Conservation (phyloP, 2,888 invertebrate species). For the Epistrophe grossulariae region DNA sequence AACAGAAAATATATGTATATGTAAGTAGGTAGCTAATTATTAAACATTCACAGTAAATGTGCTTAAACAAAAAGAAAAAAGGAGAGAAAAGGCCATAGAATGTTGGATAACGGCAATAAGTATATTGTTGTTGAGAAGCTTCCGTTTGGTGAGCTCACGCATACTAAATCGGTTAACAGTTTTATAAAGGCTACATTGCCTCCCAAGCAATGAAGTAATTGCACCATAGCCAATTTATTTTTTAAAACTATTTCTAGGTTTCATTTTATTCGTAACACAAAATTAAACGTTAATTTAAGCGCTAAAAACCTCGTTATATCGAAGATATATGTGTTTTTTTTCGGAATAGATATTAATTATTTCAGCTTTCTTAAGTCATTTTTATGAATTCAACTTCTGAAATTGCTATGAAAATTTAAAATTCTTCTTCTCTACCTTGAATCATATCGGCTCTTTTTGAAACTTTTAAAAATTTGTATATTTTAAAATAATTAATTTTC, state of each 20-base stretch:
- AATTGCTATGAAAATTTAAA: too few relatives aligned
- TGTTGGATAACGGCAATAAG: background rate
- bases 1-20: constrained; percentile 8
- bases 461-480: too few relatives aligned
- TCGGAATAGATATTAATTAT: too few relatives aligned
- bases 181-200: background rate
- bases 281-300: too few relatives aligned
- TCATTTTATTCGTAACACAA: too few relatives aligned
- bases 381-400: too few relatives aligned
- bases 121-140: background rate
- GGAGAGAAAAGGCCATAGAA: background rate
- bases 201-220: background rate
- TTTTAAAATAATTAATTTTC: too few relatives aligned
- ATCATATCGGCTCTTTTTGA: too few relatives aligned
- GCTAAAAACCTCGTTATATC: too few relatives aligned
- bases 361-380: too few relatives aligned
- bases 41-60: constrained; percentile 42
- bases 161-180: background rate
- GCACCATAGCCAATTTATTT: background rate
- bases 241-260: background rate
- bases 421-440: too few relatives aligned
- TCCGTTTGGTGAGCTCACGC: background rate
- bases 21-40: constrained; percentile 54
- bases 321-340: too few relatives aligned
- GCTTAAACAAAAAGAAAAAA: constrained; percentile 16